A percentile compares a stretch with the other conserved stretches of the same genome.
Evolutionary conservation across 2,113 vertebrate genomes (phyloP).

Genomic region (Apus apus): DNA sequence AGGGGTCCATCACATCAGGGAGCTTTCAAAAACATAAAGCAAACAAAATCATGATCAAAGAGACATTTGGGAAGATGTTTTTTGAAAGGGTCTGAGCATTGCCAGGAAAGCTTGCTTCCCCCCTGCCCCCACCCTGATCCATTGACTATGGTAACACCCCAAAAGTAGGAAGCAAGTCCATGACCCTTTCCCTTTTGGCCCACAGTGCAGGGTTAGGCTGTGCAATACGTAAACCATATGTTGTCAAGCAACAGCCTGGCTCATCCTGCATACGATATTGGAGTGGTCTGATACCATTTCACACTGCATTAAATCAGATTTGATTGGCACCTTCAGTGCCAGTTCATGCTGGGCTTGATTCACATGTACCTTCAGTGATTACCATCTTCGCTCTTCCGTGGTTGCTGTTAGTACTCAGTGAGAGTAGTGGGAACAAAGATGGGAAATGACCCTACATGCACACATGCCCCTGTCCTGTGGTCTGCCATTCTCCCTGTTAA

Average conservation of each 20-base stretch:
- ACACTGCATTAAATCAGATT: not conserved
- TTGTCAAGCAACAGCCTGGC: not conserved
- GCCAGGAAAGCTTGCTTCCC: not conserved
- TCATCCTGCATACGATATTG: not conserved
- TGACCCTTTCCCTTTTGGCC: not conserved
- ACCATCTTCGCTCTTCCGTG: not conserved
- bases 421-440: not conserved
- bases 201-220: not conserved
- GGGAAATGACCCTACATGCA: not conserved
- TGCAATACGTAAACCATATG: not conserved
- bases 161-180: not conserved
- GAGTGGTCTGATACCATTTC: not conserved
- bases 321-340: not conserved
- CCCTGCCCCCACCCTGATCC: not conserved
- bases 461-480: fast-evolving
- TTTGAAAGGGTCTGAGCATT: not conserved
- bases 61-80: not conserved
- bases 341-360: not conserved
- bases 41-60: constrained; percentile 28
- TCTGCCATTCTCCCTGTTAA: not conserved
- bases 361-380: not conserved
- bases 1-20: not conserved
- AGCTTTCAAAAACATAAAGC: not conserved
- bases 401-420: not conserved
- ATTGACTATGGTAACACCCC: not conserved